Percentiles rank a stretch among this genome's conserved stretches.
These are phyloP conservation scores for Acrocephalus arundinaceus DNA, from an alignment of 2,113 vertebrate species.

Conservation along the genomic window DNA sequence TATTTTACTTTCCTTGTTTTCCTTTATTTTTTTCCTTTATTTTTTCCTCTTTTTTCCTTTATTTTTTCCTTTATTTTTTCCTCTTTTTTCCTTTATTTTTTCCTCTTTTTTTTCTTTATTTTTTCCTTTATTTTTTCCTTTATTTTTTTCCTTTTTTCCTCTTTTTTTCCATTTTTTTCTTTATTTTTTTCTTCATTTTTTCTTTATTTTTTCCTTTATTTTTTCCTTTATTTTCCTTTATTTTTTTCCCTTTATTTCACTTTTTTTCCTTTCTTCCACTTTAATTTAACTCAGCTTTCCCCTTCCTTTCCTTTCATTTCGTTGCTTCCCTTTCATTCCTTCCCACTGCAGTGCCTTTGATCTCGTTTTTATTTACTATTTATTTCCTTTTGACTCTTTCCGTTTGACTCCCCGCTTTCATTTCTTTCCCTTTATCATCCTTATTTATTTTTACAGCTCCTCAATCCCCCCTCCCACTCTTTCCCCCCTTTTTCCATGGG, in stretches of 20 bases:
- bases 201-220: neutral
- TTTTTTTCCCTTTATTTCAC: neutral
- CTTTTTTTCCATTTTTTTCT: neutral
- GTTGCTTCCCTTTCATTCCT: fast-evolving
- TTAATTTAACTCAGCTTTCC: neutral
- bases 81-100: neutral
- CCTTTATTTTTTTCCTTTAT: neutral
- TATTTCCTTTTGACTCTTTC: neutral
- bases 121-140: neutral
- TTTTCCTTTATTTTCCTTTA: neutral
- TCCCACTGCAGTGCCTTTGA: fast-evolving
- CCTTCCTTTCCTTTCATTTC: neutral
- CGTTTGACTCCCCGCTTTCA: fast-evolving
- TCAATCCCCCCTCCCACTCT: neutral
- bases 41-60: neutral
- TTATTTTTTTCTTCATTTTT: neutral
- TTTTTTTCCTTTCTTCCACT: neutral
- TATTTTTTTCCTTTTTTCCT: neutral
- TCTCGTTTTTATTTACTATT: neutral
- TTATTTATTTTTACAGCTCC: neutral
- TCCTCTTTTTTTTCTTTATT: neutral
- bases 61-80: neutral
- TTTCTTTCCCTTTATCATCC: neutral
- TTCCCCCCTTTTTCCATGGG: neutral
- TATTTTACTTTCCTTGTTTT: neutral